phyloP scores from a whole-genome alignment of 2,888 invertebrate species.

The Drosophila recens region DNA sequence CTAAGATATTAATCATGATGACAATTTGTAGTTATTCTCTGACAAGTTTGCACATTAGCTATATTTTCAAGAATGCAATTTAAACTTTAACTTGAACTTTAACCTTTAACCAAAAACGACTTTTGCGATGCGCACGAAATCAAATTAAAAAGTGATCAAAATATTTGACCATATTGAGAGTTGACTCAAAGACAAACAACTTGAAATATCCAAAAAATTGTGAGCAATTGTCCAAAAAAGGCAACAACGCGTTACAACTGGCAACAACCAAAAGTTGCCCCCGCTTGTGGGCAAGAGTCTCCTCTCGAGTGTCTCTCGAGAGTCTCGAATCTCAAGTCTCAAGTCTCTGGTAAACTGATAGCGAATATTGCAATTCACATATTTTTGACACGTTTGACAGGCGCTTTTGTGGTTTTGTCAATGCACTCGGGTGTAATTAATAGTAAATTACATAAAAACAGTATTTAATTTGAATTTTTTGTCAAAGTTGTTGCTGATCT shows the following conservation, averaged over 20 bases:
- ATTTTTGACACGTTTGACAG: constrained; percentile 68
- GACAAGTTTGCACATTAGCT: constrained; percentile 4
- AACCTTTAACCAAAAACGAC: constrained; percentile 32
- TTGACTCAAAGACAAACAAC: constrained; percentile 48
- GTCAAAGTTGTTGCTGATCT: constrained; percentile 7
- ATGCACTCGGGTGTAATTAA: constrained; percentile 22
- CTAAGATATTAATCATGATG: background rate
- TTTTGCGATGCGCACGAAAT: constrained; percentile 39
- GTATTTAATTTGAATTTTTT: constrained; percentile 29
- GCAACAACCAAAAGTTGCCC: constrained; percentile 16
- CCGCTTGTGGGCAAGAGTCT: constrained; percentile 24
- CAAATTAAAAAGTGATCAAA: constrained; percentile 75
- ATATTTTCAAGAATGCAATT: constrained; percentile 2
- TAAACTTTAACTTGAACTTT: constrained; percentile 32
- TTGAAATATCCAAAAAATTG: constrained; percentile 61
- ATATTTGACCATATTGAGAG: constrained; percentile 66
- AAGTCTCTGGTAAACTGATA: constrained; percentile 65
- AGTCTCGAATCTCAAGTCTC: constrained; percentile 31
- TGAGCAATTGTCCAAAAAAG: constrained; percentile 45
- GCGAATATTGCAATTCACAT: constrained; percentile 46
- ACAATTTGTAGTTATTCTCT: background rate
- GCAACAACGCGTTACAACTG: constrained; percentile 41
- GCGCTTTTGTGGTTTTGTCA: constrained; percentile 51
- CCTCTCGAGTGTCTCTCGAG: constrained; percentile 31
- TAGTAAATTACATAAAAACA: constrained; percentile 43